Conservation (phyloP, 1,140 invertebrate species). For the Heliconius nattereri region DNA sequence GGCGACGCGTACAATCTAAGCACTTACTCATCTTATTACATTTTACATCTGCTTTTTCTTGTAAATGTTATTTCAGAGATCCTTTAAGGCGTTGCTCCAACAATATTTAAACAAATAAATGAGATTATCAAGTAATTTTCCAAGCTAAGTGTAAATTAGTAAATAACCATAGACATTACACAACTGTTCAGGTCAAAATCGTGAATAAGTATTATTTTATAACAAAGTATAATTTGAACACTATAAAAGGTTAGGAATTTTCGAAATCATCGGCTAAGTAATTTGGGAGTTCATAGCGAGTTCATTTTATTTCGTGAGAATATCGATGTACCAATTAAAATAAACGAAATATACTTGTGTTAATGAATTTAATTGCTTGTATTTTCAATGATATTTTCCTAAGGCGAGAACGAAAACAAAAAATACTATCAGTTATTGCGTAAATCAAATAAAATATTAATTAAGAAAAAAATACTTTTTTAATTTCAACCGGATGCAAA, state of each 20-base stretch:
- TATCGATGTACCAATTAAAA: background rate
- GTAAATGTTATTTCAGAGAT: background rate
- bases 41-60: too few relatives aligned
- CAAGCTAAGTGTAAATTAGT: slow-evolving; percentile 19
- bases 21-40: background rate
- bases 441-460: too few relatives aligned
- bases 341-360: background rate
- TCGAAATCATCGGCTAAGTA: slow-evolving; percentile 1
- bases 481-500: too few relatives aligned
- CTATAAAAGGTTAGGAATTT: slow-evolving; percentile 18
- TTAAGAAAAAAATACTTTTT: too few relatives aligned
- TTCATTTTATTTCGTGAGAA: slow-evolving; percentile 26
- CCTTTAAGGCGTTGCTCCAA: background rate
- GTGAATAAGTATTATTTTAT: slow-evolving; percentile 15
- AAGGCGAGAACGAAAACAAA: slow-evolving; percentile 8
- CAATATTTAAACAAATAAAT: background rate
- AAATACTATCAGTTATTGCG: background rate
- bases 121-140: slow-evolving; percentile 21
- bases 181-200: slow-evolving; percentile 14
- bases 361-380: background rate
- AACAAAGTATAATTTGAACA: slow-evolving; percentile 20
- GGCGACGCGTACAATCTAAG: background rate
- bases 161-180: slow-evolving; percentile 11
- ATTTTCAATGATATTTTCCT: background rate
- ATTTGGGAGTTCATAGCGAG: slow-evolving; percentile 19